Conservation (phyloP, 92 coral and sea anemone genomes). For the Porites rus region DNA sequence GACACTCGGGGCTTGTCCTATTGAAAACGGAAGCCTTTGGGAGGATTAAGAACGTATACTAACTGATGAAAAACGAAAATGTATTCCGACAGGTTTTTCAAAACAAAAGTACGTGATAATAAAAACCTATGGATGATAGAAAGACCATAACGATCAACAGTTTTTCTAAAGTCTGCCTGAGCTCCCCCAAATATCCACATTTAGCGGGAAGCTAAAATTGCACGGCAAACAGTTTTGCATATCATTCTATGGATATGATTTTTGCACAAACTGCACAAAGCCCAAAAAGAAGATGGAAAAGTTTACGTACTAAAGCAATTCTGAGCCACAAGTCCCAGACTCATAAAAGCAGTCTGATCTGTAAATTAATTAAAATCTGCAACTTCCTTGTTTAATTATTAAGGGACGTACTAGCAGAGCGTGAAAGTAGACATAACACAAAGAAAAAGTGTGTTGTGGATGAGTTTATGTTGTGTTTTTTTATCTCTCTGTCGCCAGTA, state of each 20-base stretch:
- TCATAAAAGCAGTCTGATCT: not conserved
- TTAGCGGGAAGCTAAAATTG: not conserved
- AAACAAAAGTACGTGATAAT: not conserved
- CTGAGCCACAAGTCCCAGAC: not conserved
- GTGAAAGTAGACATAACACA: not conserved
- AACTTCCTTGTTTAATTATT: not conserved
- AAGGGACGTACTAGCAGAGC: not conserved
- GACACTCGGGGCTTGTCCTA: not conserved
- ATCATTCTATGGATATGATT: not conserved
- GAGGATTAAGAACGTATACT: not conserved
- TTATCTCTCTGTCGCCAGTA: not conserved
- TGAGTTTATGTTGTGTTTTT: not conserved
- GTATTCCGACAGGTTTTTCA: not conserved
- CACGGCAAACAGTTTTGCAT: not conserved
- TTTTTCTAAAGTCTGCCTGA: not conserved
- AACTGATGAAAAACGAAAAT: not conserved
- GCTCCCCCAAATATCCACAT: not conserved
- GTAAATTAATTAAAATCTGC: not conserved
- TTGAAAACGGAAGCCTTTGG: constrained; percentile 24
- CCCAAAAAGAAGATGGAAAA: not conserved
- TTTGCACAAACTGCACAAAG: not conserved
- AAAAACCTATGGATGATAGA: not conserved
- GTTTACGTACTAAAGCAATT: not conserved
- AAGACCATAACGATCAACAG: not conserved
- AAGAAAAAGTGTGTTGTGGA: not conserved